phyloP scores from a whole-genome alignment of 2,797 vertebrate genomes.

The Oreonectes daqikongensis region DNA sequence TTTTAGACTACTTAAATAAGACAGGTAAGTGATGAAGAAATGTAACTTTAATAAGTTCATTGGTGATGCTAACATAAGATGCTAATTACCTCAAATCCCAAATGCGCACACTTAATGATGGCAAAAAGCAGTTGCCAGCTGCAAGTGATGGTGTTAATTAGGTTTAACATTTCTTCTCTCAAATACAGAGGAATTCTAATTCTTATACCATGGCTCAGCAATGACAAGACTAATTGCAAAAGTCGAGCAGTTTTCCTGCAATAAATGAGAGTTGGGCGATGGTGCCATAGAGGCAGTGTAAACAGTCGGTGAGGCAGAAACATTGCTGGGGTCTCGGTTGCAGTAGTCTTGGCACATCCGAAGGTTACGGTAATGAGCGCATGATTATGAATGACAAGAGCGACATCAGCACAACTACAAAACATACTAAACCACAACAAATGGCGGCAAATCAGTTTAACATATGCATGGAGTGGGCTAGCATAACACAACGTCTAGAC shows the following conservation, averaged over 20 bases:
- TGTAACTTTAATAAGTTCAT: slow-evolving; percentile 40
- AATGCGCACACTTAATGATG: slow-evolving; percentile 37
- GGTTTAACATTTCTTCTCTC: slow-evolving; percentile 23
- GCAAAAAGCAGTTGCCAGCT: slow-evolving; percentile 36
- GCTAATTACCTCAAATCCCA: slow-evolving; percentile 36
- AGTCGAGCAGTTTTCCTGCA: slow-evolving; percentile 28
- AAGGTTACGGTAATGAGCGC: slow-evolving; percentile 40
- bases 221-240: slow-evolving; percentile 42
- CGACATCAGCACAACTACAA: slow-evolving; percentile 48
- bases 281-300: slow-evolving; percentile 23
- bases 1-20: slow-evolving; percentile 29
- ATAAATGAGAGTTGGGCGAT: slow-evolving; percentile 28
- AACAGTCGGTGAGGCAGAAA: slow-evolving; percentile 34
- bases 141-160: slow-evolving; percentile 41
- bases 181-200: slow-evolving; percentile 35
- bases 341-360: slow-evolving; percentile 28
- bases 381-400: slow-evolving; percentile 51
- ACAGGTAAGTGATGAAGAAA: slow-evolving; percentile 42
- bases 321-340: slow-evolving; percentile 35
- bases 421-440: slow-evolving; percentile 59
- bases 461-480: slow-evolving; percentile 54
- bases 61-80: slow-evolving; percentile 34
- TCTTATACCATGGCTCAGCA: slow-evolving; percentile 31
- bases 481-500: slow-evolving; percentile 62
- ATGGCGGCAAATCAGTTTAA: slow-evolving; percentile 65